phyloP scores from a whole-genome alignment of 2,113 vertebrate species.

The Perognathus longimembris region DNA sequence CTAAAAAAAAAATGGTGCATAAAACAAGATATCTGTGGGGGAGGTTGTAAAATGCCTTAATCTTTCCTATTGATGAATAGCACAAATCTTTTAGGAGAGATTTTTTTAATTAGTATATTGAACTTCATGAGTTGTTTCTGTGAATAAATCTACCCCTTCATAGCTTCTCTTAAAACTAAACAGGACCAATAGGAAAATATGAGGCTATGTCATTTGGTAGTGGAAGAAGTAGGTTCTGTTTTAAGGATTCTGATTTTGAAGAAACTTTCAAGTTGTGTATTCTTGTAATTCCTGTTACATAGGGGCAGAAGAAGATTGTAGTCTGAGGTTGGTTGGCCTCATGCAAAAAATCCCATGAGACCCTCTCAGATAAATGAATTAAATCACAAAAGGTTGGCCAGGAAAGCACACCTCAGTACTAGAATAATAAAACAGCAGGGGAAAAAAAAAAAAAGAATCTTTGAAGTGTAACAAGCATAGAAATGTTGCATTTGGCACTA shows the following conservation, averaged over 20 bases:
- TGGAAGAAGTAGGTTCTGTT: constrained; percentile 34
- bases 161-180: constrained; percentile 34
- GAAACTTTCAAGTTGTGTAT: constrained; percentile 52
- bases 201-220: not conserved
- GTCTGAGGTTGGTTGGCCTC: too few relatives aligned
- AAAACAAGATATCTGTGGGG: not conserved
- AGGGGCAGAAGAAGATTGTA: too few relatives aligned
- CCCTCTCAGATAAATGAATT: too few relatives aligned
- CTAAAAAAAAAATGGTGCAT: not conserved
- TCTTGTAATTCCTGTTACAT: too few relatives aligned
- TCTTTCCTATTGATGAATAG: not conserved
- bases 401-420: too few relatives aligned
- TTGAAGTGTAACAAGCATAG: not conserved
- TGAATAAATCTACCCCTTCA: constrained; percentile 43
- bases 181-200: constrained; percentile 50
- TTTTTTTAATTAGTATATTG: constrained; percentile 44
- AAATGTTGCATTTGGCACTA: constrained; percentile 52
- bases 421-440: too few relatives aligned
- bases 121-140: constrained; percentile 47
- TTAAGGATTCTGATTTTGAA: constrained; percentile 47
- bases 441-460: too few relatives aligned
- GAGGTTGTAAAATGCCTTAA: constrained; percentile 1
- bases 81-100: not conserved
- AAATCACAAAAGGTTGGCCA: too few relatives aligned
- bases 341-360: too few relatives aligned